Evolutionary conservation across 2,888 invertebrate genomes (phyloP).

Genomic region (Theodoxus fluviatilis): DNA sequence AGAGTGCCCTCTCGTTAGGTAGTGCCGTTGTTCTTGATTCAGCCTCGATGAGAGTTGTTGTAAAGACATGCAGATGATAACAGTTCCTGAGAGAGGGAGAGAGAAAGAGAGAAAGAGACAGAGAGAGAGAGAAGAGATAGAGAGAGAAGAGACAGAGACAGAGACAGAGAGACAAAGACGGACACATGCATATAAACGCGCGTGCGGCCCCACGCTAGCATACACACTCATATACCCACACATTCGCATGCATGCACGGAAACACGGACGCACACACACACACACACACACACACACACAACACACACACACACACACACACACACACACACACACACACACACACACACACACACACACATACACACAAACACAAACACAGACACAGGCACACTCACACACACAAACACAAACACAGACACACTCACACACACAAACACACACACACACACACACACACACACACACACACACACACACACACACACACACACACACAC

Average conservation of each 20-base stretch:
- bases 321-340: not conserved
- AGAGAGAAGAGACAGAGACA: too few species aligned
- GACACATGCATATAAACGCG: not conserved
- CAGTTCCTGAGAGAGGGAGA: too few species aligned
- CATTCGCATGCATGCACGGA: not conserved
- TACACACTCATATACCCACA: not conserved
- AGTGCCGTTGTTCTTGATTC: too few species aligned
- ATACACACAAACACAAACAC: conserved; percentile 5
- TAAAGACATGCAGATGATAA: too few species aligned
- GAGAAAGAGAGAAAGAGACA: too few species aligned
- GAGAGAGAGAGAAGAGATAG: too few species aligned
- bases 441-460: conserved; percentile 9
- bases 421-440: conserved; percentile 3
- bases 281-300: conserved; percentile 1
- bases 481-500: conserved; percentile 16
- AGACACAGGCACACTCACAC: not conserved
- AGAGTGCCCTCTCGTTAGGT: too few species aligned
- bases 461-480: conserved; percentile 16
- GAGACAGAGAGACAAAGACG: too few species aligned
- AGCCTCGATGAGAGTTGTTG: too few species aligned
- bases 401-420: conserved; percentile 1
- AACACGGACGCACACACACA: not conserved
- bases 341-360: not conserved
- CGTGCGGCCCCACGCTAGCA: not conserved
- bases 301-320: conserved; percentile 3